Evolutionary conservation across 2,113 vertebrate genomes (phyloP), one percentile per base, ranked within the genome.

Genomic region (Taurulus bubalis): DNA sequence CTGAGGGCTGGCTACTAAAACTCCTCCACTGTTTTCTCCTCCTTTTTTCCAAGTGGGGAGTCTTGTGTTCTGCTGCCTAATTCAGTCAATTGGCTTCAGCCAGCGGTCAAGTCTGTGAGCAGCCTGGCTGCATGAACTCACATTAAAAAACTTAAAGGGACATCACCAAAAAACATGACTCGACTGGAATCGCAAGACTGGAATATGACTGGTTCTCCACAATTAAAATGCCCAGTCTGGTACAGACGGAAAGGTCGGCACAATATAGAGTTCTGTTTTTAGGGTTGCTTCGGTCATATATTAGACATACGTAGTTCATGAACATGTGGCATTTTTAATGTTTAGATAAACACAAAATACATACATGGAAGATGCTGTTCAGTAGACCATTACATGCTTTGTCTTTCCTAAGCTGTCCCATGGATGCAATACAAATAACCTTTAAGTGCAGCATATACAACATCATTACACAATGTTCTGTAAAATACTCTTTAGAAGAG

Each of bases 1-100:
- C 97, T 98, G 94, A 97, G 95, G 95, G 93, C 95, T 95, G 94
- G 92, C 95, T 95, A 93, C 96, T 92, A 88, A 95, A 96, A 95
- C 96, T 95, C 94, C 94, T 93, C 90, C 83, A 84, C 77, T 63
- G 82, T 80, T 90, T 89, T 90, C 79, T 83, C 64, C 83, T 64
- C 80, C 65, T 75, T 92, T n/a, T 87, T 87, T 89, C 89, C 80
- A 90, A 85, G 87, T 77, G 82, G 84, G 75, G 86, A 93, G 88
- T 93, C 92, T 85, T 93, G 72, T 94, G 94, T 95, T 95, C 95
- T 95, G 94, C 95, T 96, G 95, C 94, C 95, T 95, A 95, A 79
- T 87, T 88, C 85, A 85, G 86, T 92, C 90, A 86, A 82, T 90
- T 87, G 87, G 87, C 88, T 91, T 84, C 81, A 90, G 76, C 86